Base-by-base conservation (phyloP, 1,140 invertebrate species). In the Chymomyza costata region DNA sequence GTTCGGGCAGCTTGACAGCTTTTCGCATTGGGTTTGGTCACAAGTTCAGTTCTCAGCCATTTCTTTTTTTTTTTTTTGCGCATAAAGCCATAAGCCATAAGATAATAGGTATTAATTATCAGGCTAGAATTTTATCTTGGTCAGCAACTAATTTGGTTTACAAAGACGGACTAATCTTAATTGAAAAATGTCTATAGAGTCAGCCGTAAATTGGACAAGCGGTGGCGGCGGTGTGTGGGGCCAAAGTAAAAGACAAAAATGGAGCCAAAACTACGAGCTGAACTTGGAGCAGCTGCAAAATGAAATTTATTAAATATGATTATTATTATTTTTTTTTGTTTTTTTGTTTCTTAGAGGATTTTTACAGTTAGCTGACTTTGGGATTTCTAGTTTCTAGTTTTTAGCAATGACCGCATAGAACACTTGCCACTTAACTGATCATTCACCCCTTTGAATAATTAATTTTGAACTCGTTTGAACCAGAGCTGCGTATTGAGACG, bases 381-480 rank as follows among this genome's bases (percentile, higher is more conserved):
- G 49, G 16, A 52, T 46, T 53, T 46, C 15, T 45, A 59, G 46
- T 59, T 40, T 11, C n/a, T n/a, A n/a, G n/a, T n/a, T n/a, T n/a
- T n/a, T n/a, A n/a, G 10, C n/a, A 40, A 45, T 54, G 43, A 32
- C 56, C 46, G 46, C 52, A 25, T 38, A 37, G 54, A 31, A 21
- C 41, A 15, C 35, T 38, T 38, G 16, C 66, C 59, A 68, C 73
- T 80, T 80, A 76, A 47, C 44, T 73, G 73, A 80, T 55, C 73
- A 47, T 80, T 80, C 68, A 80, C 73, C 73, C 53, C 49, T 21
- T 6, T 25, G 19, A 49, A 47, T 44, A 41, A 46, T 57, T 57
- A 50, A 50, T 57, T 51, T 45, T 56, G 34, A 50, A 32, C 40
- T 11, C 47, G 30, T 18, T 40, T 17, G 43, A 40, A 46, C 47